Evolutionary conservation across 2,113 vertebrate species (phyloP), one percentile per base, ranked within the genome.

Genomic region (Laticauda colubrina): DNA sequence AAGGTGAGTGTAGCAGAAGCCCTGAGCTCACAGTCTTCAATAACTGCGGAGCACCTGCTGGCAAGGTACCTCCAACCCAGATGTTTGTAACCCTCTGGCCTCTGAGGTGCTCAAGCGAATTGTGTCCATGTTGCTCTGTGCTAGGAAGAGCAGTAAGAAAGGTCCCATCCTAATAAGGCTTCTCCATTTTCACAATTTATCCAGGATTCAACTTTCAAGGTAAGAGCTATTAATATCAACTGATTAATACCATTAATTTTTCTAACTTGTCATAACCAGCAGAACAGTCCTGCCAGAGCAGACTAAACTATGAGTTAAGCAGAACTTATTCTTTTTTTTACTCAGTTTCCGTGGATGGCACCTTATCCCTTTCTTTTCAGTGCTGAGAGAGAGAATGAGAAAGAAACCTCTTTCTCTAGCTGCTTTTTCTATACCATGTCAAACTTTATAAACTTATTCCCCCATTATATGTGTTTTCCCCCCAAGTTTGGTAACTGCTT

Each of bases 1-100:
- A 96, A 97, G 97, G 98, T 98, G 85, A 45, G 93, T 89, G 1
- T 4, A 48, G 10, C 2, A 55, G n/a, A 39, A 81, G 34, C 75
- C 75, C 34, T 1, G 75, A 43, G 26, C 8, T 51, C 2, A 26
- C 7, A 39, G 92, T 12, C 20, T 14, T 10, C 26, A 24, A 8
- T 20, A 26, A 43, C 14, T 53, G 1, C 9, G 0, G 15, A 7
- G n/a, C 56, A 61, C 18, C 75, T 54, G 54, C 64, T 29, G 59
- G 48, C 75, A 21, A 81, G 34, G 75, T 20, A 21, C 18, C 18
- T 43, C 20, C 75, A 43, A 81, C 7, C 75, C 75, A 21, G 75
- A 0, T 21, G 34, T 21, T 21, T 81, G 6, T 18, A 81, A 39
- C 34, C 18, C 7, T 39, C 69, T 39, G 34, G 20, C 18, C 69